A percentile compares a stretch with the other conserved stretches of the same genome.
Conservation (phyloP, 1,140 invertebrate species). For the Sesamia nonagrioides region DNA sequence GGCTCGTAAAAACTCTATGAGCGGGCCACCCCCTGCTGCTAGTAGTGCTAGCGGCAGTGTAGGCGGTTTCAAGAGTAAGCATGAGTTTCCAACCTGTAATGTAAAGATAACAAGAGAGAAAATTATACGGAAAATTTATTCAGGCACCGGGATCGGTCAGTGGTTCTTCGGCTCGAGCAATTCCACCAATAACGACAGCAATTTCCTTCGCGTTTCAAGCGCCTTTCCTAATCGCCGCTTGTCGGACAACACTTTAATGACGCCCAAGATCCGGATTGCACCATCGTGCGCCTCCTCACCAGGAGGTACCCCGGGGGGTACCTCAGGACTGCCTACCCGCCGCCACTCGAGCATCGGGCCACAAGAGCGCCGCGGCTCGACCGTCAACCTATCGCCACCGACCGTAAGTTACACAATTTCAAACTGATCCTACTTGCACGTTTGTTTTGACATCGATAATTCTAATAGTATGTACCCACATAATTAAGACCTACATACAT, state of each 20-base stretch:
- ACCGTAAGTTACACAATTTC: conserved; percentile 89
- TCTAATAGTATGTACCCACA: conserved; percentile 25
- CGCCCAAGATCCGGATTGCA: conserved; percentile 94
- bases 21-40: conserved; percentile 56
- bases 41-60: conserved; percentile 57
- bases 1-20: conserved; percentile 94
- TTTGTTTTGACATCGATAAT: conserved; percentile 29
- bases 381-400: conserved; percentile 95
- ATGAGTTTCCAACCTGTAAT: conserved; percentile 45
- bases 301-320: conserved; percentile 93
- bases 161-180: conserved; percentile 89
- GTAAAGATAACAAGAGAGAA: conserved; percentile 12
- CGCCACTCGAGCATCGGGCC: conserved; percentile 96
- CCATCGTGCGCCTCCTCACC: conserved; percentile 95
- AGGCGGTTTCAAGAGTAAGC: conserved; percentile 72
- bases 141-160: conserved; percentile 88
- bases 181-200: conserved; percentile 89
- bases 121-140: conserved; percentile 37
- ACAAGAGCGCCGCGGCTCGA: conserved; percentile 94
- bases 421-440: conserved; percentile 33
- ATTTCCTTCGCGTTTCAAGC: conserved; percentile 93
- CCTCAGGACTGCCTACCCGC: conserved; percentile 92
- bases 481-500: conserved; percentile 17
- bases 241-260: conserved; percentile 97
- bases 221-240: conserved; percentile 94